Conservation (phyloP, 2,797 vertebrate genomes). For the Parauchenoglanis punctatus region DNA sequence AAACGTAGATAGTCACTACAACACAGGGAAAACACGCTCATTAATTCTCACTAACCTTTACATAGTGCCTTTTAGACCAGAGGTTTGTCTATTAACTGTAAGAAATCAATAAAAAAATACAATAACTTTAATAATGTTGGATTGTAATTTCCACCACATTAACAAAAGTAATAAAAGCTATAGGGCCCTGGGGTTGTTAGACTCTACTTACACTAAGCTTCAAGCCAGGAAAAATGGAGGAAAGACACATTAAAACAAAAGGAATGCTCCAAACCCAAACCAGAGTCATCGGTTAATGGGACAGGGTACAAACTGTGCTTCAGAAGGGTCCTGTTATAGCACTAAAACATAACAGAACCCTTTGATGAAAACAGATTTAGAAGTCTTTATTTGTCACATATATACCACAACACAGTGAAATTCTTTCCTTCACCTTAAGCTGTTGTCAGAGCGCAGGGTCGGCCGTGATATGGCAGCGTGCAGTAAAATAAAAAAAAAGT, state of each 20-base stretch:
- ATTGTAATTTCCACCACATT: not conserved
- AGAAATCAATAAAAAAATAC: no score
- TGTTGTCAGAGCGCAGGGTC: no score
- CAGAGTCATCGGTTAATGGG: not conserved
- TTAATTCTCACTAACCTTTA: no score
- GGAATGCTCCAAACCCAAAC: not conserved
- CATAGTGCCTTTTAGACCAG: no score
- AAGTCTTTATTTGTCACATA: no score
- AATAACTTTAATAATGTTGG: no score
- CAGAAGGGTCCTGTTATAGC: not conserved
- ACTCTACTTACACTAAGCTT: not conserved
- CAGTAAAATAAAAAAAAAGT: not conserved
- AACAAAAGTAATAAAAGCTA: not conserved
- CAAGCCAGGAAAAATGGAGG: not conserved
- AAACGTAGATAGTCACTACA: not conserved
- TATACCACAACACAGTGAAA: no score
- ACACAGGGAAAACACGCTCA: not conserved
- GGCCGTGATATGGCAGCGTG: no score
- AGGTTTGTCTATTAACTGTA: no score
- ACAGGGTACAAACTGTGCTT: not conserved
- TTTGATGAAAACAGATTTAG: not conserved
- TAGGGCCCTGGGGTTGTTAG: not conserved
- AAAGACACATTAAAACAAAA: not conserved
- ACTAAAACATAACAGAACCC: not conserved
- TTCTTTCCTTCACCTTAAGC: no score